Evolutionary conservation across 2,888 invertebrate genomes (phyloP).

Genomic region (Oscheius sp.): DNA sequence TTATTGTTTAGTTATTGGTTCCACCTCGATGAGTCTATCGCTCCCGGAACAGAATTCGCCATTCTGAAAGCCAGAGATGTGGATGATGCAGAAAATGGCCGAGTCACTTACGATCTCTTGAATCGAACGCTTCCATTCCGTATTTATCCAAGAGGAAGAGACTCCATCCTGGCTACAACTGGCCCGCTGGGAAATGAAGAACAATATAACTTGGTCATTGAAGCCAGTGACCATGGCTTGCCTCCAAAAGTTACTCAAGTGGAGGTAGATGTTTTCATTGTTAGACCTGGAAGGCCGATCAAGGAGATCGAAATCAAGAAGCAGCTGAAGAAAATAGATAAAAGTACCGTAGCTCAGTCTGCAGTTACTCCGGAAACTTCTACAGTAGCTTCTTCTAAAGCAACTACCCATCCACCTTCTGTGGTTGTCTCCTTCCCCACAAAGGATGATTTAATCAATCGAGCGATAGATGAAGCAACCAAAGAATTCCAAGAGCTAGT

Average conservation of each 20-base stretch:
- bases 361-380: not conserved
- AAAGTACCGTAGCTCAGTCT: not conserved
- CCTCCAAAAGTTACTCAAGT: not conserved
- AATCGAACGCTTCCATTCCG: constrained; percentile 39
- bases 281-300: constrained; percentile 7
- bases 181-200: constrained; percentile 24
- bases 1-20: constrained; percentile 53
- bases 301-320: constrained; percentile 9
- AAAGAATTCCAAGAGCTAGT: constrained; percentile 11
- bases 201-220: constrained; percentile 42
- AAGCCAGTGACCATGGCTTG: constrained; percentile 49
- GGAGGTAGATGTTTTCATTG: not conserved
- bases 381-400: not conserved
- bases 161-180: constrained; percentile 35
- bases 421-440: not conserved
- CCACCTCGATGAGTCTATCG: constrained; percentile 43
- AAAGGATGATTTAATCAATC: not conserved
- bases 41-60: constrained; percentile 49
- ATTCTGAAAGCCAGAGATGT: constrained; percentile 59
- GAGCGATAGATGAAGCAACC: constrained; percentile 4
- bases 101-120: constrained; percentile 56
- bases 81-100: constrained; percentile 61
- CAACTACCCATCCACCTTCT: not conserved
- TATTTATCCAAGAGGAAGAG: constrained; percentile 35
- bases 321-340: not conserved